Evolutionary conservation across 2,113 vertebrate genomes (phyloP), one percentile per base, ranked within the genome.

Genomic region (Lagenorhynchus albirostris): DNA sequence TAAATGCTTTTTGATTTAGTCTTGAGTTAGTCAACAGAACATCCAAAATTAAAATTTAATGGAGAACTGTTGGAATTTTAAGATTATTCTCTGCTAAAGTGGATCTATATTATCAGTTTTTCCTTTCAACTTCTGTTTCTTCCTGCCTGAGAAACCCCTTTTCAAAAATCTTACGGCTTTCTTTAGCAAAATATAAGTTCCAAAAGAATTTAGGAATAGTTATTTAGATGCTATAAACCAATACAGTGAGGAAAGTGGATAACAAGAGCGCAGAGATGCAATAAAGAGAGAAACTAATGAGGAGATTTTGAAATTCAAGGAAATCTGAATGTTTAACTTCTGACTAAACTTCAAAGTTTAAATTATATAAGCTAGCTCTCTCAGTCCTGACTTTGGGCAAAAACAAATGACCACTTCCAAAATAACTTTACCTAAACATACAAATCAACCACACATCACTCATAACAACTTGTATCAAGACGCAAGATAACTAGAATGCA

Each of bases 321-420:
- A 96, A 95, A 94, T 47, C 10, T 50, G 23, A 91, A 93, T 79
- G 50, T 73, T 93, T 83, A 70, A 55, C 23, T 94, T 90, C 95
- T 71, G 23, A 85, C 4, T 77, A 58, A 86, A 23, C 7, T 33
- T 12, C 8, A 71, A 89, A 92, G 21, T 33, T 38, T 86, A 60
- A 50, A 92, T 89, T 84, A 77, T 41, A 68, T 44, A 29, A 92
- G 83, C 73, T 11, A 96, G 15, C 8, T 91, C 8, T 91, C n/a
- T 63, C 62, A 60, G 79, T 73, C 15, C n/a, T 82, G 47, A 95
- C 26, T 79, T 70, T 44, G 91, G 60, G 17, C 15, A 55, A 82
- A 96, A 95, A 58, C 13, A 70, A 83, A 44, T 44, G 53, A 50
- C 62, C 25, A 94, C 81, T 71, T 96, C 80, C 26, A 77, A 97